Evolutionary conservation across 2,888 invertebrate genomes (phyloP), one percentile per base, ranked within the genome.

Genomic region (Metellina segmentata): DNA sequence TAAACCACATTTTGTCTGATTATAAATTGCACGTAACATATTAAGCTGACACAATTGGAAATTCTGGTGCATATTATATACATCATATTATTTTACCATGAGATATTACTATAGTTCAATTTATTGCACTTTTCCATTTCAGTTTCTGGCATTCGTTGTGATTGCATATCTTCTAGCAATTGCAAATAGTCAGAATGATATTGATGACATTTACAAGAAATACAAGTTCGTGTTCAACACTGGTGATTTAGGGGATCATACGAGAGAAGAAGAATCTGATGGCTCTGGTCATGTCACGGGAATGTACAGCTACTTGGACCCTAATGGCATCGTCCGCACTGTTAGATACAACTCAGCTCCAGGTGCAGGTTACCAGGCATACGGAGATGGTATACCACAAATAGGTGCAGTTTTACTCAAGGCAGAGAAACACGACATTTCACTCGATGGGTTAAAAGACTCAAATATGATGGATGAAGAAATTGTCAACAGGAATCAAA

Each of bases 251-350:
- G 85, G 85, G 9, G 72, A 48, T 1, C 90, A 90, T 52, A 52
- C 79, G 0, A 85, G 85, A 49, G 9, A 34, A 9, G 85, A 90
- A 74, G 81, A 79, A 11, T 78, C 74, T 7, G 34, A 79, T 6
- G 85, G 53, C 11, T 34, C 52, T 4, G 90, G 85, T 7, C 83
- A 11, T 34, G 90, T 90, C 7, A 49, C 69, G 8, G 90, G 90
- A n/a, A 85, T 70, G 72, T 90, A 90, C 81, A 85, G 78, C 0
- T 90, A 90, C 85, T 16, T 72, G 16, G 85, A 90, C 72, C 85
- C 90, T n/a, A 90, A 81, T 20, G 85, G 90, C 13, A 16, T 79
- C 6, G 49, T 90, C 16, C 90, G 90, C 13, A 79, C 53, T n/a
- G 74, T 90, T 6, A 20, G 81, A 19, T 90, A 90, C 69, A 51